phyloP scores from a whole-genome alignment of 2,888 invertebrate genomes.

The Tholera decimalis region DNA sequence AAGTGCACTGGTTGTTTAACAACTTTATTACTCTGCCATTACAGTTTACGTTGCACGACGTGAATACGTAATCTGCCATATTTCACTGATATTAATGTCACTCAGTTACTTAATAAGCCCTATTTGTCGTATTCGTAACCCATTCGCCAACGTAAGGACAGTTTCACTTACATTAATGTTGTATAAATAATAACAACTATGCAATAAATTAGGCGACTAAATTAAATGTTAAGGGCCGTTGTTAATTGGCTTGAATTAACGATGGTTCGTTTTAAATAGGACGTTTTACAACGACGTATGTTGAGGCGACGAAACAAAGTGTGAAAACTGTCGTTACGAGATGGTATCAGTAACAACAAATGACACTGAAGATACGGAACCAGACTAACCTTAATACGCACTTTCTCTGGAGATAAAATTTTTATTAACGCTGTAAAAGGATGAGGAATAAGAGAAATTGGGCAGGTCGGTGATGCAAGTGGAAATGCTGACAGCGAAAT shows the following conservation, averaged over 20 bases:
- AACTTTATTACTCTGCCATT: slow-evolving; percentile 51
- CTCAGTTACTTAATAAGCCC: slow-evolving; percentile 49
- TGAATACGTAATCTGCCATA: slow-evolving; percentile 52
- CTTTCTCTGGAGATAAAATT: slow-evolving; percentile 83
- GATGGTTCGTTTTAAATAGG: slow-evolving; percentile 51
- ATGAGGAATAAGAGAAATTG: slow-evolving; percentile 73
- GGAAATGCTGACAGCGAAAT: slow-evolving; percentile 69
- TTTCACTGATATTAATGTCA: slow-evolving; percentile 54
- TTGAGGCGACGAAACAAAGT: slow-evolving; percentile 55
- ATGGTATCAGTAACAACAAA: slow-evolving; percentile 69
- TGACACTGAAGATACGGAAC: slow-evolving; percentile 69
- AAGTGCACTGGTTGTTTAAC: slow-evolving; percentile 54
- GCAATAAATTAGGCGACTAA: slow-evolving; percentile 61
- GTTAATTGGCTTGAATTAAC: slow-evolving; percentile 70
- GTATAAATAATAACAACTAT: slow-evolving; percentile 43
- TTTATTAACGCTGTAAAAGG: slow-evolving; percentile 77
- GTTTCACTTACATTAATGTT: slow-evolving; percentile 34
- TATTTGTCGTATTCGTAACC: slow-evolving; percentile 36
- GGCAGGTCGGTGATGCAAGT: slow-evolving; percentile 51
- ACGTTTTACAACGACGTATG: slow-evolving; percentile 35
- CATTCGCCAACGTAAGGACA: slow-evolving; percentile 35
- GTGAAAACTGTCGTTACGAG: slow-evolving; percentile 70
- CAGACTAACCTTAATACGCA: slow-evolving; percentile 69
- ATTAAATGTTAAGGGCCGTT: slow-evolving; percentile 59
- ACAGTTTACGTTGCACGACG: slow-evolving; percentile 40